Evolutionary conservation across 2,888 invertebrate genomes (phyloP).

Genomic region (Metalampra italica): DNA sequence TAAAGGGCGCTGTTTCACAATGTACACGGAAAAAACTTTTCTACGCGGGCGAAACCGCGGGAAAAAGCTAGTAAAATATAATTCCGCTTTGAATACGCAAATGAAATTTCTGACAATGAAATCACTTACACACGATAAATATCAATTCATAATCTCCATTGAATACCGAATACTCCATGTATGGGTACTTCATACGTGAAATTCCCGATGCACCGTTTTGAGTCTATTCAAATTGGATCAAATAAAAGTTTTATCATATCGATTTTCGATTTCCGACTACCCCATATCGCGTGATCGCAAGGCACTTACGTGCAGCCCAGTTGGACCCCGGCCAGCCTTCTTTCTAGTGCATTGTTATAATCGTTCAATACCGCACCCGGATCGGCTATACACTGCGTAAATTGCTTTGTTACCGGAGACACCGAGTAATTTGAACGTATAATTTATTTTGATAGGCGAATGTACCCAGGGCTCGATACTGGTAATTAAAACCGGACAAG

Average conservation of each 20-base stretch:
- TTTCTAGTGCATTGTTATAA: conserved; percentile 43
- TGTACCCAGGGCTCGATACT: too few species aligned
- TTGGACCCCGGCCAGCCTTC: conserved; percentile 49
- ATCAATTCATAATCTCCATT: background rate
- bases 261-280: conserved; percentile 42
- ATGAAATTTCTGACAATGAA: background rate
- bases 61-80: too few species aligned
- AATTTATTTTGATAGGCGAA: too few species aligned
- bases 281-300: conserved; percentile 33
- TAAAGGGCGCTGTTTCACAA: too few species aligned
- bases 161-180: conserved; percentile 5
- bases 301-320: conserved; percentile 37
- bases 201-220: conserved; percentile 21
- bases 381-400: background rate
- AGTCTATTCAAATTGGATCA: conserved; percentile 60
- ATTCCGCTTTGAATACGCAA: background rate
- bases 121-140: background rate
- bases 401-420: background rate
- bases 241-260: conserved; percentile 66
- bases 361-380: conserved; percentile 15
- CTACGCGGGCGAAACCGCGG: too few species aligned
- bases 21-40: too few species aligned
- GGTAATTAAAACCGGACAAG: too few species aligned
- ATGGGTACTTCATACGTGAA: conserved; percentile 10
- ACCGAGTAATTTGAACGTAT: too few species aligned